Evolutionary conservation across 2,113 vertebrate genomes (phyloP).

Genomic region (Nesoenas mayeri): DNA sequence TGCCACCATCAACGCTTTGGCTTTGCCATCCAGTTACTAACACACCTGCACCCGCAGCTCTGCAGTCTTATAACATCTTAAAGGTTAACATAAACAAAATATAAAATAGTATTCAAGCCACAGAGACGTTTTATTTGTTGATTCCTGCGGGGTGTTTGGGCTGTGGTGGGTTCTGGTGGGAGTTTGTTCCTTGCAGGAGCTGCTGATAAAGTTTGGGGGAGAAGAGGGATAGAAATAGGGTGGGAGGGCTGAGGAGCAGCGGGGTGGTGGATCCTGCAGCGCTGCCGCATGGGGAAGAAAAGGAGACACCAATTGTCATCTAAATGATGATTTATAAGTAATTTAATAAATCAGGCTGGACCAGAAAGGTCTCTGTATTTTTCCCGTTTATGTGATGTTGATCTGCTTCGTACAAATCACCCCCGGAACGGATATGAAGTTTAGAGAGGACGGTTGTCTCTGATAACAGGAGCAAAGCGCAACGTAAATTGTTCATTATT

Average conservation of each 20-base stretch:
- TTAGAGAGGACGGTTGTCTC: background rate
- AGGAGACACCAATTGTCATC: background rate
- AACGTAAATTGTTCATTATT: rapidly evolving
- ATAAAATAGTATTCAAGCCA: background rate
- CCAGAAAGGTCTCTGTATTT: background rate
- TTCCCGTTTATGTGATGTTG: background rate
- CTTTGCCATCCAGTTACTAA: background rate
- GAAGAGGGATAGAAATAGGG: background rate
- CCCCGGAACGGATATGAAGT: background rate
- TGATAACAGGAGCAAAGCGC: background rate
- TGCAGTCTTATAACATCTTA: background rate
- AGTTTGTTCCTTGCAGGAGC: background rate
- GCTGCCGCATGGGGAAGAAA: background rate
- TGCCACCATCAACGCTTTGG: background rate
- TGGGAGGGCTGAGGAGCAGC: background rate
- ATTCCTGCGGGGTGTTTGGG: background rate
- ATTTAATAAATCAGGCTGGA: too few species aligned
- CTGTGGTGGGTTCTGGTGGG: background rate
- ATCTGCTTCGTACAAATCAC: background rate
- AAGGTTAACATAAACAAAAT: background rate
- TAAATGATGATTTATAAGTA: background rate
- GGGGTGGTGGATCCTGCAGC: background rate
- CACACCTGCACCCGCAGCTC: background rate
- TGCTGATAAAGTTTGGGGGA: background rate
- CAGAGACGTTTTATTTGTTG: background rate